Evolutionary conservation across 2,797 vertebrate species (phyloP).

Genomic region (Champsocephalus gunnari): DNA sequence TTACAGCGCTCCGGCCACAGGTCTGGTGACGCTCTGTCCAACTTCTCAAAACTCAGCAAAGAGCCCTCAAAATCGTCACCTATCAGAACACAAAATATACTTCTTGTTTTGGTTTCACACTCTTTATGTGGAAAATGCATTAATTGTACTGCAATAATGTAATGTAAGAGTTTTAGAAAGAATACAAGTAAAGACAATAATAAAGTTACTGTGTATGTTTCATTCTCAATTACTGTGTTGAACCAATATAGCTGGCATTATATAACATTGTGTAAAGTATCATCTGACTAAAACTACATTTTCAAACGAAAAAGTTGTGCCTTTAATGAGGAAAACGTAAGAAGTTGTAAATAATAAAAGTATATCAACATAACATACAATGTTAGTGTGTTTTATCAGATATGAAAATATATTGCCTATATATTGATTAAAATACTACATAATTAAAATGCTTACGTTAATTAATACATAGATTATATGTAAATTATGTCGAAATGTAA

Average conservation of each 20-base stretch:
- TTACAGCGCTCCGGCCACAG: constrained; percentile 97
- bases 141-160: background rate
- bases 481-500: background rate
- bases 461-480: background rate
- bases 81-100: constrained; percentile 51
- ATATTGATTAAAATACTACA: background rate
- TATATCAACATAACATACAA: background rate
- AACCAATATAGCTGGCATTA: background rate
- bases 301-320: background rate
- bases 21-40: constrained; percentile 97
- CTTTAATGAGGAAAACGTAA: background rate
- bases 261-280: background rate
- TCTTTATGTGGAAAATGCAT: background rate
- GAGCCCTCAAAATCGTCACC: constrained; percentile 94
- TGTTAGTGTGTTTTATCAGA: background rate
- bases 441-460: background rate
- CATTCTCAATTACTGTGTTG: background rate
- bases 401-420: background rate
- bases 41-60: constrained; percentile 96
- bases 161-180: background rate
- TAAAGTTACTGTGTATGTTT: background rate
- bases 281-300: background rate
- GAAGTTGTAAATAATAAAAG: background rate
- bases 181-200: background rate
- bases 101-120: background rate